phyloP scores from a whole-genome alignment of 2,888 invertebrate genomes.

The Apotomis turbidana region DNA sequence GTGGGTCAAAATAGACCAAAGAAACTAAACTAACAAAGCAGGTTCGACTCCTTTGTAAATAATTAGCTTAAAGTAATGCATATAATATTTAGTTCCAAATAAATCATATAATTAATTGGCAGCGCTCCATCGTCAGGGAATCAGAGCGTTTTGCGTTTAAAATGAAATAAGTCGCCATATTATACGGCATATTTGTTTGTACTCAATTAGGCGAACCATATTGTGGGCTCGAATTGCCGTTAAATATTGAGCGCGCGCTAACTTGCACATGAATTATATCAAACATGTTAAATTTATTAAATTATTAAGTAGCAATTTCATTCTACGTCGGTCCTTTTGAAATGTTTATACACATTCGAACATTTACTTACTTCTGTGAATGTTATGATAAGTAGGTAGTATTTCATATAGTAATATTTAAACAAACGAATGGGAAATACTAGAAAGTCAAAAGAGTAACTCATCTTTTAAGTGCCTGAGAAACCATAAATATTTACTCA shows the following conservation, averaged over 20 bases:
- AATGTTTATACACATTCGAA: no score
- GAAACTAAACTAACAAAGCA: no score
- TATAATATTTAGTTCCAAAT: background rate
- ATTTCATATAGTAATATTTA: no score
- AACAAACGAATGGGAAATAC: no score
- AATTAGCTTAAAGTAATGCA: no score
- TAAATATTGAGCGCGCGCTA: constrained; percentile 8
- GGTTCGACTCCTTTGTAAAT: no score
- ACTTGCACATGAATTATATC: background rate
- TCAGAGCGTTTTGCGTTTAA: constrained; percentile 5
- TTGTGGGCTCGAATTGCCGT: constrained; percentile 16
- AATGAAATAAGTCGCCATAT: constrained; percentile 29
- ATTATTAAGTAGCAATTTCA: background rate
- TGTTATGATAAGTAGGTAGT: no score
- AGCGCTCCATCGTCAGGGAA: constrained; percentile 18
- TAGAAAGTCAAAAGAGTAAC: no score
- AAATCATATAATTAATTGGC: background rate
- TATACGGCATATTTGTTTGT: constrained; percentile 29
- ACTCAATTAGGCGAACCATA: constrained; percentile 31
- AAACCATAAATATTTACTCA: no score
- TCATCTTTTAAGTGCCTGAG: no score
- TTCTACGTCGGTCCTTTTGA: background rate
- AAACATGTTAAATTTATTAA: background rate
- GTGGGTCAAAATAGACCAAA: no score
- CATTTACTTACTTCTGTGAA: no score